Evolutionary conservation across 2,113 vertebrate genomes (phyloP), one percentile per base, ranked within the genome.

Genomic region (Arvicanthis niloticus): DNA sequence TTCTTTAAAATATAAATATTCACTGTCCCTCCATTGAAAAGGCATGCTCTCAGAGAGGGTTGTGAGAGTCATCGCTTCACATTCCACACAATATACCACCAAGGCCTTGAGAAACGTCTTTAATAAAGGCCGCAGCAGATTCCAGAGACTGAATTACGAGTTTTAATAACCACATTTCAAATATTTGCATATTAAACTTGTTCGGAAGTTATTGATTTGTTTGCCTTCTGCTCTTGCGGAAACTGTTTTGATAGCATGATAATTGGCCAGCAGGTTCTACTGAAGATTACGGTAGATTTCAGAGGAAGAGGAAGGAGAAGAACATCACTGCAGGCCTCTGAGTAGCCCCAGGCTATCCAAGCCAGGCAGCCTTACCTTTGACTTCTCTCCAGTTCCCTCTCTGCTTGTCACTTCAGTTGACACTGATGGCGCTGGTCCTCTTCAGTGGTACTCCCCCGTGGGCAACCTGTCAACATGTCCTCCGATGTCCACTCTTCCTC

Each of bases 131-230:
- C 21, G 13, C 31, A 68, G 70, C 42, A 53, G 48, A 85, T 88
- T 65, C 58, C 65, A 31, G 94, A 96, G 95, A 84, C 72, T 89
- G 97, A 97, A 85, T 96, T 88, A 96, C 2, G 80, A 84, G 87
- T 96, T 97, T 97, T 92, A 97, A 97, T 97, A 97, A 92, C 62
- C 70, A 73, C 65, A n/a, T 24, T 93, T 90, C 91, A 92, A 88
- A 42, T 93, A 97, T 97, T 95, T 97, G 94, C 92, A 96, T 96
- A 91, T 92, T 94, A 65, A 80, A 56, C 92, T 93, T 80, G 45
- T 62, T 95, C 48, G 53, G 75, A 88, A 88, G 80, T 93, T 90
- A 92, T 77, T 96, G 95, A 94, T 92, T 96, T 92, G 88, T 95
- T 95, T 93, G 90, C 62, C 65, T 90, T 75, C 73, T 88, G 42